Evolutionary conservation across 37 sponge, comb jelly and placozoan species (phyloP).

Genomic region (Eunapius fragilis): DNA sequence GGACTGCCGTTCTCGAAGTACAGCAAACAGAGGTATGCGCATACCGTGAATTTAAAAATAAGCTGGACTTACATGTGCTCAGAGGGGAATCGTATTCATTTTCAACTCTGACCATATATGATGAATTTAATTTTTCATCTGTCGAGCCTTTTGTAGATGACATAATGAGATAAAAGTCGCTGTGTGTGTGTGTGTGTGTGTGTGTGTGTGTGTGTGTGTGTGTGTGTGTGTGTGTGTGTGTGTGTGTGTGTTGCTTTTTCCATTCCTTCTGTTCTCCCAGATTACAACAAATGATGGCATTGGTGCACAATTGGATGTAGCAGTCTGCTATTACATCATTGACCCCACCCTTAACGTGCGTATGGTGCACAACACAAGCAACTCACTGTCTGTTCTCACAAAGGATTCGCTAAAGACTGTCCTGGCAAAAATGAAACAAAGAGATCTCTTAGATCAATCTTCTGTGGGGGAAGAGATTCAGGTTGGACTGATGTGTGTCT

Average conservation of each 20-base stretch:
- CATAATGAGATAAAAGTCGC: no score
- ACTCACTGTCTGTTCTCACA: neutral
- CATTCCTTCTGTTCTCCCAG: neutral
- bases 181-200: constrained; percentile 20
- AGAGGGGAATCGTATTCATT: no score
- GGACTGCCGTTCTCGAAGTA: neutral
- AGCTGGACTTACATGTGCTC: no score
- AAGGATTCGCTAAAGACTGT: no score
- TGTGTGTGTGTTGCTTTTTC: constrained; percentile 19
- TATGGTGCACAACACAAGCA: neutral
- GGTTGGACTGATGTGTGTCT: no score
- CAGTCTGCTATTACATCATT: neutral
- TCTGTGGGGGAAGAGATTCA: neutral
- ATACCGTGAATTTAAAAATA: no score
- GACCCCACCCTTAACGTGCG: neutral
- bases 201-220: constrained; percentile 20
- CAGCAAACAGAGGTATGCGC: neutral
- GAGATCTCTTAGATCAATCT: neutral
- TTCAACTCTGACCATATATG: no score
- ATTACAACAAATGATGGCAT: neutral
- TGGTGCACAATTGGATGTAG: neutral
- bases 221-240: constrained; percentile 23
- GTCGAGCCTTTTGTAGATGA: no score
- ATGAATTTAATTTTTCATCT: no score
- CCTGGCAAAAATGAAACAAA: neutral